phyloP scores from a whole-genome alignment of 2,797 vertebrate species.

The Pagetopsis macropterus region DNA sequence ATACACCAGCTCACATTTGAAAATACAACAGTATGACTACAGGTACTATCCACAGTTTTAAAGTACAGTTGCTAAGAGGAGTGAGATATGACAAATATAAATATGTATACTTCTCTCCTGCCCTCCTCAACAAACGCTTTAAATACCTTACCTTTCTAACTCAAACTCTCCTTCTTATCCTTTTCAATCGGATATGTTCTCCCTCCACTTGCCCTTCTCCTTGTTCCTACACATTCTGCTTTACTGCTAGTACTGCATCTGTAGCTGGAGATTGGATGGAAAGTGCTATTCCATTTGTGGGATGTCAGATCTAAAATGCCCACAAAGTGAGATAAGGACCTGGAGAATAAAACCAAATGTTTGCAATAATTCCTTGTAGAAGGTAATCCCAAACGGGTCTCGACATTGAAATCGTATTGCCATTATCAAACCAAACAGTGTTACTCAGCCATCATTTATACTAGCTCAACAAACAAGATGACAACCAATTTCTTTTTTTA shows the following conservation, averaged over 20 bases:
- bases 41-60: not conserved
- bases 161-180: not conserved
- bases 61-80: not conserved
- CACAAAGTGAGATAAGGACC: not conserved
- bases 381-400: too few relatives aligned
- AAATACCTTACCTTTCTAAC: slow-evolving; percentile 27
- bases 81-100: too few relatives aligned
- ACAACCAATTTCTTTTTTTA: too few relatives aligned
- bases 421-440: not conserved
- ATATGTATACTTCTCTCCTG: slow-evolving; percentile 4
- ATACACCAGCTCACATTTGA: slow-evolving; percentile 24
- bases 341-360: not conserved
- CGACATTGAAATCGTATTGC: not conserved
- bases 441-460: not conserved
- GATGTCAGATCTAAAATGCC: not conserved
- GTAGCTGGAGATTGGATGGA: not conserved
- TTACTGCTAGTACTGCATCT: not conserved
- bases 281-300: not conserved
- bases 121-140: slow-evolving; percentile 8
- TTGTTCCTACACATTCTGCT: not conserved
- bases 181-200: not conserved
- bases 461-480: not conserved
- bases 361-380: not conserved
- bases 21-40: slow-evolving; percentile 13
- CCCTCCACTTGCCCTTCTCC: not conserved